Evolutionary conservation across 2,113 vertebrate genomes (phyloP).

Genomic region (Odocoileus hemionus): DNA sequence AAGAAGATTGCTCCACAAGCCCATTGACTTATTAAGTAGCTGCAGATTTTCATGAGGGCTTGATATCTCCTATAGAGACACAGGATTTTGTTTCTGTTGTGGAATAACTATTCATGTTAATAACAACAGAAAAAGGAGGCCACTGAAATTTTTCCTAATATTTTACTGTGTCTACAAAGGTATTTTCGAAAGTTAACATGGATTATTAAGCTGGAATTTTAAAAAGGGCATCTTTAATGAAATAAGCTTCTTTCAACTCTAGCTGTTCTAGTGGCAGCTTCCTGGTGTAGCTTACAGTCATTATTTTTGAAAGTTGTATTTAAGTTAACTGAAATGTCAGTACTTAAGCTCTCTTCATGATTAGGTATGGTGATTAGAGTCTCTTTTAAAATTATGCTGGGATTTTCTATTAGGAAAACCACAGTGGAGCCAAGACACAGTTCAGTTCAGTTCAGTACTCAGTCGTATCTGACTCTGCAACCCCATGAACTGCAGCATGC

Average conservation of each 20-base stretch:
- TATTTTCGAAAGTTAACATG: background rate
- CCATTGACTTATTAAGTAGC: background rate
- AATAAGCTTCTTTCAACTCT: background rate
- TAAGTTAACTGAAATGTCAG: conserved; percentile 43
- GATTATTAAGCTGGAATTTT: background rate
- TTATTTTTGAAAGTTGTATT: conserved; percentile 55
- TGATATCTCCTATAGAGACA: background rate
- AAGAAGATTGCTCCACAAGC: background rate
- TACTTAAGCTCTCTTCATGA: conserved; percentile 25
- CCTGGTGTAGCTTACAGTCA: conserved; percentile 44
- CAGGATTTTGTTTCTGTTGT: background rate
- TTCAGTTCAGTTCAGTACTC: background rate
- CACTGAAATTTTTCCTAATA: background rate
- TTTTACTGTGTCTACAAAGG: conserved; percentile 28
- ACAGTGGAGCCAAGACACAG: conserved; percentile 13
- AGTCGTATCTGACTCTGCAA: too few relatives aligned
- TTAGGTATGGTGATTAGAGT: conserved; percentile 28
- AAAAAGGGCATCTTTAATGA: background rate
- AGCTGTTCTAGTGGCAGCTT: conserved; percentile 22
- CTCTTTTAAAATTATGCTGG: conserved; percentile 33
- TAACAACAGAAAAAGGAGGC: background rate
- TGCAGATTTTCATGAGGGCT: background rate
- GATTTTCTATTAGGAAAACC: conserved; percentile 17
- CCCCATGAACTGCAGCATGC: too few relatives aligned
- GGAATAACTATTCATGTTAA: conserved; percentile 15